Evolutionary conservation across 2,113 vertebrate species (phyloP), one percentile per base, ranked within the genome.

Genomic region (Junco hyemalis): DNA sequence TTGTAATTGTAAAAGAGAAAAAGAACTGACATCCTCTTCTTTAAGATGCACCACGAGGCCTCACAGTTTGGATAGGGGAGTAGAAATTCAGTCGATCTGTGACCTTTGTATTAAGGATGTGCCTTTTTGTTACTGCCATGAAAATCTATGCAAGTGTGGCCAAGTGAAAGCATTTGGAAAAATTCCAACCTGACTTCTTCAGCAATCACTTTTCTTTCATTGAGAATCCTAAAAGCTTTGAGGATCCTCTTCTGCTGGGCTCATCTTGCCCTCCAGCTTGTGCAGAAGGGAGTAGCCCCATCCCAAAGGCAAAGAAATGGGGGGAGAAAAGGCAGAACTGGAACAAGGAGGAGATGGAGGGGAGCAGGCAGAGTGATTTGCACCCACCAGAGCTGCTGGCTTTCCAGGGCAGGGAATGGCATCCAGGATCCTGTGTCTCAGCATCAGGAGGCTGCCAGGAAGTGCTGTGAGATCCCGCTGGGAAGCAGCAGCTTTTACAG

Each of bases 1-100:
- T 94, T 97, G 90, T 91, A 74, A 93, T 95, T 92, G 94, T 80
- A 74, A 92, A 88, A 96, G n/a, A 70, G 85, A 90, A 96, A 85
- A 95, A 95, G 90, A 94, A 88, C 74, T 93, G 93, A 95, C 88
- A 93, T 86, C 48, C 60, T 68, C 79, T 77, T 86, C 93, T 92
- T 96, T 96, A 90, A 95, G 94, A 97, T 92, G 92, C 94, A 86
- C 76, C n/a, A 70, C 3, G 0, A 24, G 47, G 68, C 88, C 81
- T 90, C 76, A 35, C 7, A 0, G 59, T 88, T 88, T 88, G 90
- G 82, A 74, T 47, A 71, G n/a, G 51, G 79, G 51, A 94, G 71
- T 64, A 85, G 84, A 91, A 95, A 95, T 93, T 82, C n/a, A 91
- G 66, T 90, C 3, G 0, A 73, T 78, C 83, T 81, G 51, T 92